A percentile compares a stretch with the other conserved stretches of the same genome.
These are phyloP conservation scores for Madoqua kirkii DNA, from an alignment of 2,113 vertebrate genomes.

Conservation along the genomic window DNA sequence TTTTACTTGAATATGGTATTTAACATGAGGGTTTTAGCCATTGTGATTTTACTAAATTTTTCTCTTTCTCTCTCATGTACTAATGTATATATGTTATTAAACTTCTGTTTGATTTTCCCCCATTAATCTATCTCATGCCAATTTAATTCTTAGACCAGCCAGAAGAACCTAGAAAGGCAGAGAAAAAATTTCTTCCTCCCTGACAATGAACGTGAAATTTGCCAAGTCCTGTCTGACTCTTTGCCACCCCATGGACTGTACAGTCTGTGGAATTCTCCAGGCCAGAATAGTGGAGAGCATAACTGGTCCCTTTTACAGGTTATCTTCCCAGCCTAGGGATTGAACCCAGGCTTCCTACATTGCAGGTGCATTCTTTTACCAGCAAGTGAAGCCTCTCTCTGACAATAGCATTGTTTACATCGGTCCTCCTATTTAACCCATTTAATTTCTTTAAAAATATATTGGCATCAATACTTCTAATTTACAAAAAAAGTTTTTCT, in stretches of 20 bases:
- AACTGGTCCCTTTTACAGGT: background rate
- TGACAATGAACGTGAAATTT: background rate
- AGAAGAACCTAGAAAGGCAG: background rate
- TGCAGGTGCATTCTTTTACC: background rate
- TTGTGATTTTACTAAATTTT: background rate
- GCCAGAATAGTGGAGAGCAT: background rate
- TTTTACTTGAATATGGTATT: background rate
- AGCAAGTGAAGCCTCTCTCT: background rate
- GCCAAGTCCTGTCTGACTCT: background rate
- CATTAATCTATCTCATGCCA: background rate
- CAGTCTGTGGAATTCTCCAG: background rate
- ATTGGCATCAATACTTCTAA: background rate
- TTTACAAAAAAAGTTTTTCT: background rate
- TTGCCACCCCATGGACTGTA: background rate
- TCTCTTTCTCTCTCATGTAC: no score
- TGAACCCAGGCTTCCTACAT: fast-evolving
- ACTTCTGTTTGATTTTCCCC: background rate
- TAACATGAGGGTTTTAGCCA: background rate
- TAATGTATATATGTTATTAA: background rate
- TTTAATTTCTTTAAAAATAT: background rate
- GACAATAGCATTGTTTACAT: background rate
- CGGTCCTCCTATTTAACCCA: background rate
- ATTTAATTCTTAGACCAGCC: background rate
- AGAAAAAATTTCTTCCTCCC: background rate
- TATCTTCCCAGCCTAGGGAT: background rate